phyloP scores from a whole-genome alignment of 2,888 invertebrate genomes.

The Pachliopta kotzebuea region DNA sequence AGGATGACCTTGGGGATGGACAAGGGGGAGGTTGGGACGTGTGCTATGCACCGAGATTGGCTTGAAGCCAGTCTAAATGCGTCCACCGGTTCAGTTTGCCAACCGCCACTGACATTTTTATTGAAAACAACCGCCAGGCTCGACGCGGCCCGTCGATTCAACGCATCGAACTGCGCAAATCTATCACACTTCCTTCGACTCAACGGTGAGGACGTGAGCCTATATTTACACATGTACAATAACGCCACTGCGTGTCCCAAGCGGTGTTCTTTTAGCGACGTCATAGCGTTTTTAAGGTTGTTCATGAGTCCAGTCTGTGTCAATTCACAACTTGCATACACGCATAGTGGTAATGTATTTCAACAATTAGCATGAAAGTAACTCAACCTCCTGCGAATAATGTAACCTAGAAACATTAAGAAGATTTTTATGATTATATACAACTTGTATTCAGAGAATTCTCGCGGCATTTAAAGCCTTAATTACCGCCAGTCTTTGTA shows the following conservation, averaged over 20 bases:
- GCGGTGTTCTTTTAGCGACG: slow-evolving; percentile 44
- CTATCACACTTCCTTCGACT: slow-evolving; percentile 71
- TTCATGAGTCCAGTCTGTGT: slow-evolving; percentile 33
- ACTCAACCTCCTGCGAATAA: neutral
- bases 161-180: slow-evolving; percentile 63
- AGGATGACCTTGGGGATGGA: slow-evolving; percentile 67
- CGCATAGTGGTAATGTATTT: slow-evolving; percentile 40
- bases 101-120: slow-evolving; percentile 72
- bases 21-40: slow-evolving; percentile 50
- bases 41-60: slow-evolving; percentile 66
- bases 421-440: no score
- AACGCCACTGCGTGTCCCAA: slow-evolving; percentile 38
- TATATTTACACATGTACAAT: slow-evolving; percentile 67
- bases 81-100: slow-evolving; percentile 65
- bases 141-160: slow-evolving; percentile 62
- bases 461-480: no score
- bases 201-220: slow-evolving; percentile 75
- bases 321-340: slow-evolving; percentile 44
- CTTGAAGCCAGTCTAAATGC: slow-evolving; percentile 71
- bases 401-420: neutral
- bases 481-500: no score
- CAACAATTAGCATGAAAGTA: slow-evolving; percentile 34
- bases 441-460: no score
- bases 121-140: slow-evolving; percentile 73
- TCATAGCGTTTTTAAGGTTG: slow-evolving; percentile 40